phyloP scores from a whole-genome alignment of 2,888 invertebrate species.

The Apotomis turbidana region DNA sequence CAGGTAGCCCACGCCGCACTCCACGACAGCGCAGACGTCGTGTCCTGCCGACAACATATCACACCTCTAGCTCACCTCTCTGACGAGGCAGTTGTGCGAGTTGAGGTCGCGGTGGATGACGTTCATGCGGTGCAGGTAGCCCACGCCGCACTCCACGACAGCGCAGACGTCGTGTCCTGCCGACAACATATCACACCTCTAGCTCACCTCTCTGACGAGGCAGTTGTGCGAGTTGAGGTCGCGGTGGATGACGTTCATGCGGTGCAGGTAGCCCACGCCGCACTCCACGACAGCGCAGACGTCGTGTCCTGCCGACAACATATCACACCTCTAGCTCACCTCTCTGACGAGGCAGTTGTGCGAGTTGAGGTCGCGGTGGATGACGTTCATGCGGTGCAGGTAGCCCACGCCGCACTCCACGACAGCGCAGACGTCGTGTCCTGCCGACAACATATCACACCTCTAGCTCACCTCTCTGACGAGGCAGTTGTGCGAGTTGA shows the following conservation, averaged over 20 bases:
- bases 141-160: constrained; percentile 96
- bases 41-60: constrained; percentile 56
- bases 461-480: constrained; percentile 87
- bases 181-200: neutral
- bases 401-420: constrained; percentile 97
- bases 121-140: constrained; percentile 96
- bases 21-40: constrained; percentile 87
- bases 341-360: constrained; percentile 96
- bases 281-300: constrained; percentile 90
- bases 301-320: constrained; percentile 60
- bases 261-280: constrained; percentile 97
- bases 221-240: constrained; percentile 98
- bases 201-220: constrained; percentile 89
- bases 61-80: constrained; percentile 83
- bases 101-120: constrained; percentile 98
- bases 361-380: constrained; percentile 97
- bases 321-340: constrained; percentile 64
- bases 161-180: constrained; percentile 76
- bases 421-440: constrained; percentile 83
- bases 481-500: constrained; percentile 97
- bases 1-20: constrained; percentile 96
- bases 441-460: constrained; percentile 48
- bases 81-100: constrained; percentile 96
- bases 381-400: constrained; percentile 96
- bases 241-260: constrained; percentile 96